A percentile compares a stretch with the other conserved stretches of the same genome.
phyloP scores from a whole-genome alignment of 1,140 invertebrate genomes.

The Drosophila pectinifera region DNA sequence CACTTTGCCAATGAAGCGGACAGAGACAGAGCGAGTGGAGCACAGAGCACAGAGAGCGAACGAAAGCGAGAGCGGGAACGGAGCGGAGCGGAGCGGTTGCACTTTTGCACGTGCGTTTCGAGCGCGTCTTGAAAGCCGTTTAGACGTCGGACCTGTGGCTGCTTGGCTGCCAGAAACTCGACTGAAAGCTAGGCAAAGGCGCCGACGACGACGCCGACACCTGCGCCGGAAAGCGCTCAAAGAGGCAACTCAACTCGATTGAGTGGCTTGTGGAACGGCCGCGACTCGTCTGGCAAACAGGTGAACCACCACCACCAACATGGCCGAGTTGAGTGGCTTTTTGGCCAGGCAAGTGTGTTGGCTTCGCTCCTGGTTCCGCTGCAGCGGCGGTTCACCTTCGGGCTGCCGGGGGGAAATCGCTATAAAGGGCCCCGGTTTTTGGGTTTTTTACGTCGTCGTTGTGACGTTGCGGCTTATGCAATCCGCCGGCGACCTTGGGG shows the following conservation, averaged over 20 bases:
- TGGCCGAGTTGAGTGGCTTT: not conserved
- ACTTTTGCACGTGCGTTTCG: constrained; percentile 66
- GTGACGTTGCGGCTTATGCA: constrained; percentile 67
- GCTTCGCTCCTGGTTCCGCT: constrained; percentile 62
- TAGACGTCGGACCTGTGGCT: constrained; percentile 44
- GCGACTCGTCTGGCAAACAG: constrained; percentile 46
- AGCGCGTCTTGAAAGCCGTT: constrained; percentile 36
- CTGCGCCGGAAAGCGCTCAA: constrained; percentile 41
- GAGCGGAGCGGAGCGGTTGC: constrained; percentile 47
- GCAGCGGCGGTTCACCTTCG: constrained; percentile 68
- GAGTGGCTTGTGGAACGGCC: constrained; percentile 53
- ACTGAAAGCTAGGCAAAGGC: constrained; percentile 63
- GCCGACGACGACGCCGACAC: constrained; percentile 20
- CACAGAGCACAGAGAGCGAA: constrained; percentile 2
- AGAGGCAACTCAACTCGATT: constrained; percentile 17
- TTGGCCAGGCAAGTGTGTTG: constrained; percentile 63
- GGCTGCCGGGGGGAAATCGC: constrained; percentile 12
- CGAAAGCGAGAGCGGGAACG: constrained; percentile 11
- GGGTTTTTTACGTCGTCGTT: constrained; percentile 52
- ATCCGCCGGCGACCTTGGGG: constrained; percentile 61
- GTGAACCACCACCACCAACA: constrained; percentile 4
- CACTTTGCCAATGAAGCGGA: constrained; percentile 65
- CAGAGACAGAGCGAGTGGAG: constrained; percentile 12
- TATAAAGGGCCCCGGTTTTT: constrained; percentile 53
- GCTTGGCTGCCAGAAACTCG: constrained; percentile 49